Evolutionary conservation across 2,888 invertebrate species (phyloP).

Genomic region (Chalcosyrphus nemorum): DNA sequence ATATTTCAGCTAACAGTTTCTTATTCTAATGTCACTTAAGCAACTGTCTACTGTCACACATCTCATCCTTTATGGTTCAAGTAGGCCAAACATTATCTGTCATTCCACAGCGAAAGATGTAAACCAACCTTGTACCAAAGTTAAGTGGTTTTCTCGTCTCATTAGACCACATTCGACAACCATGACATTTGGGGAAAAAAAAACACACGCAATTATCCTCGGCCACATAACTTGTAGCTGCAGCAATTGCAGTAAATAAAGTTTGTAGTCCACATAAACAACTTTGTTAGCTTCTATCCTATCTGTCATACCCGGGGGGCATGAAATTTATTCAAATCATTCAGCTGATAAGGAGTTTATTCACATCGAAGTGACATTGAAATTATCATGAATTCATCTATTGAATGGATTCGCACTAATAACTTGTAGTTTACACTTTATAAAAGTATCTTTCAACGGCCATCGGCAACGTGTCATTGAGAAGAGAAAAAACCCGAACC

Average conservation of each 20-base stretch:
- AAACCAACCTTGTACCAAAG: no score
- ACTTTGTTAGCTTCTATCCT: not conserved
- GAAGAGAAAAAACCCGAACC: no score
- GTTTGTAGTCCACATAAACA: no score
- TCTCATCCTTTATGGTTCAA: not conserved
- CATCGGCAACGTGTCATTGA: not conserved
- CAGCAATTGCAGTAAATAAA: not conserved
- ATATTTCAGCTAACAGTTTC: no score
- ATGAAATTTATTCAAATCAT: not conserved
- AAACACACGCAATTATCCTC: no score
- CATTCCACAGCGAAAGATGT: no score
- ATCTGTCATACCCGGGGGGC: not conserved
- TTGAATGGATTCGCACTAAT: not conserved
- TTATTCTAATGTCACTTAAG: no score
- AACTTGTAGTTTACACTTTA: conserved; percentile 6
- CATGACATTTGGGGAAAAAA: not conserved
- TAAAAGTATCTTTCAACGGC: not conserved
- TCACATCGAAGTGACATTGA: conserved; percentile 6
- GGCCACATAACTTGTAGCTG: not conserved
- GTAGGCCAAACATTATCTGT: not conserved
- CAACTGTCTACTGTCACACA: not conserved
- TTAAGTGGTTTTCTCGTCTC: not conserved
- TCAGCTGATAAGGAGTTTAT: not conserved
- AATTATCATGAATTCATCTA: not conserved
- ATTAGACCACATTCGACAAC: not conserved